A percentile compares a stretch with the other conserved stretches of the same genome.
Conservation (phyloP, 2,113 vertebrate species). For the Stegostoma tigrinum region DNA sequence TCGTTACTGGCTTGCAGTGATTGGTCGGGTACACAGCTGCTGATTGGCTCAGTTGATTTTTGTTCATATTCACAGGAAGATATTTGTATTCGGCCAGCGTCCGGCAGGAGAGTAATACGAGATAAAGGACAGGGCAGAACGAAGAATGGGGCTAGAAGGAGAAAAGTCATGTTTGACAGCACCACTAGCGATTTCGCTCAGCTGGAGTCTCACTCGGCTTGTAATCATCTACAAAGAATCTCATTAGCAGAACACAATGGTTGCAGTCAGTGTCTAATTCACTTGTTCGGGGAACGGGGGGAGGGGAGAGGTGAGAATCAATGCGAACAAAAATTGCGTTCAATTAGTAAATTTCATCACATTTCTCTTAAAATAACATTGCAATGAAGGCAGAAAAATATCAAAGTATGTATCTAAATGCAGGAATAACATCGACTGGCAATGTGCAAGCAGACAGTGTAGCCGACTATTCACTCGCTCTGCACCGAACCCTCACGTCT, state of each 20-base stretch:
- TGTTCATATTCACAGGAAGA: neutral
- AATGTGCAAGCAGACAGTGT: neutral
- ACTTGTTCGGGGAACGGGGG: too few species aligned
- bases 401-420: neutral
- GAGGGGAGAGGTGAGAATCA: neutral
- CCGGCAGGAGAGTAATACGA: neutral
- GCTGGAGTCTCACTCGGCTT: neutral
- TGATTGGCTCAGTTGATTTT: neutral
- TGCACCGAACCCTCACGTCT: too few species aligned
- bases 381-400: neutral
- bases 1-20: too few species aligned
- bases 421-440: neutral
- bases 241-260: too few species aligned
- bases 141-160: neutral
- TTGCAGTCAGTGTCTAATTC: neutral
- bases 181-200: neutral
- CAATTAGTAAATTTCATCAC: neutral
- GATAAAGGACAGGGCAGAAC: neutral
- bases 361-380: neutral
- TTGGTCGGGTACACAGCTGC: neutral
- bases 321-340: neutral
- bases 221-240: neutral
- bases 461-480: neutral
- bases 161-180: too few species aligned
- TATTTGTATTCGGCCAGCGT: neutral